Evolutionary conservation across 2,888 invertebrate genomes (phyloP), one percentile per base, ranked within the genome.

Genomic region (Labia minor): DNA sequence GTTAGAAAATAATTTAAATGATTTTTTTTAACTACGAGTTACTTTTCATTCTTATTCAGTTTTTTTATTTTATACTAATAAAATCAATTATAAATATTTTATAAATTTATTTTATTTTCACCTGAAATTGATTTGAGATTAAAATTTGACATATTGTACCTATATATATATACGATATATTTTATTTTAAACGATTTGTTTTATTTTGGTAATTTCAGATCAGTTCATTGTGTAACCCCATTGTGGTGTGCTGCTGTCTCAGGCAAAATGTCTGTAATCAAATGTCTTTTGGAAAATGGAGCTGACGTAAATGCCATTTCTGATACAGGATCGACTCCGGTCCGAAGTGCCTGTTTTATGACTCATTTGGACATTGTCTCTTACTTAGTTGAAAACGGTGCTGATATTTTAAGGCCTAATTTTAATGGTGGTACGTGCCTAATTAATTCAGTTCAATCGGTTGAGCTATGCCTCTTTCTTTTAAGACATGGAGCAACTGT

Each of bases 241-340:
- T 80, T 95, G 68, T 95, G 95, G 95, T 90, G 90, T 79, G 93
- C 95, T 1, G 90, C 93, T 1, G 95, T 95, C 1, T 87, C 90
- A 4, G 93, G 93, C 14, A 87, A 88, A 72, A 77, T 92, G 14
- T 81, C 82, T 61, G 88, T 91, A 71, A 86, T 95, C 65, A 86
- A 88, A 75, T 86, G 85, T 76, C 82, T 95, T 67, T 83, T 91
- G 19, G 82, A 85, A 68, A 85, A 90, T 72, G 91, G 90, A 68
- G 94, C 94, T 37, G 83, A 88, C 74, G 85, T 95, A n/a, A 88
- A 95, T 81, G 90, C 92, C 61, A 84, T 87, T 62, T 91, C 90
- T 0, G 94, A 94, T 79, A 87, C 89, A 21, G 92, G 93, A 69
- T 93, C 92, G 10, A 91, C 92, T 66, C 91, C 94, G 10, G 91